Evolutionary conservation across 1,140 invertebrate species (phyloP).

Genomic region (Parasteatoda tepidariorum): DNA sequence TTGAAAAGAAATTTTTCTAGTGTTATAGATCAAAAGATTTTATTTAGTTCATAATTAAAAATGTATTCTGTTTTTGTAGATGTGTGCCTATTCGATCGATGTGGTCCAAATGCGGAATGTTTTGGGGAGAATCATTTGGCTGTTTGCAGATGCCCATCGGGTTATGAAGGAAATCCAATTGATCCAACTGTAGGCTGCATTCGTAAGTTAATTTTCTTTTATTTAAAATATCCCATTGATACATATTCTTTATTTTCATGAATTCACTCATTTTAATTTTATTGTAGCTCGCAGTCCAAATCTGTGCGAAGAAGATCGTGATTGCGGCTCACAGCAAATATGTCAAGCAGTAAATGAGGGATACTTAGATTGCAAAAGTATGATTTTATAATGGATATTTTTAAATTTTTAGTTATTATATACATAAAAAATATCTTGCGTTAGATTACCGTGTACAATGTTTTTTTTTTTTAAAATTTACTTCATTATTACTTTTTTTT

Average conservation of each 20-base stretch:
- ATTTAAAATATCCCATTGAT: background rate
- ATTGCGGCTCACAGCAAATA: slow-evolving; percentile 77
- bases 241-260: background rate
- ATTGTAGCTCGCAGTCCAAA: slow-evolving; percentile 57
- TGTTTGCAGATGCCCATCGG: slow-evolving; percentile 80
- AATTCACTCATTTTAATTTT: background rate
- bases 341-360: slow-evolving; percentile 60
- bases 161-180: slow-evolving; percentile 81
- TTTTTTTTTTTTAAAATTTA: too few species aligned
- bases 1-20: too few species aligned
- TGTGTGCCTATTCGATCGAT: slow-evolving; percentile 69
- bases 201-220: slow-evolving; percentile 59
- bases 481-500: too few species aligned
- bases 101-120: slow-evolving; percentile 84
- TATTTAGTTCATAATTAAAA: too few species aligned
- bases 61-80: too few species aligned
- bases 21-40: too few species aligned
- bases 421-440: background rate
- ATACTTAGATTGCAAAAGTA: slow-evolving; percentile 62
- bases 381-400: background rate
- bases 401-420: background rate
- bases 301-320: slow-evolving; percentile 71
- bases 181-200: slow-evolving; percentile 78
- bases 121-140: slow-evolving; percentile 74
- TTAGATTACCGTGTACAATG: too few species aligned